phyloP scores from a whole-genome alignment of 2,797 vertebrate genomes.

The Lagocephalus sceleratus region DNA sequence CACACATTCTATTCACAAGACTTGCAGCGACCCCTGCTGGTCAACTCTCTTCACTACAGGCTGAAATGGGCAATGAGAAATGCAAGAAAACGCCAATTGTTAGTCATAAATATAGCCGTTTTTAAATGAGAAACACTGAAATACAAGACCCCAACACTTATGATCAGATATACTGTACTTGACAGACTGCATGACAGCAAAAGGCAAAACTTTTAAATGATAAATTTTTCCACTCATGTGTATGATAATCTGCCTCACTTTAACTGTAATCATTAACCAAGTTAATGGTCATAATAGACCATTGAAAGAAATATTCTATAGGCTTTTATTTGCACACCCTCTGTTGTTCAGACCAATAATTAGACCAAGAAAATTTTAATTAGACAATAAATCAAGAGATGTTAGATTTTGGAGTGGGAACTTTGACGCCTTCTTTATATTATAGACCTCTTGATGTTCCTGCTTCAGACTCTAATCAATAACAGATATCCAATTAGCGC shows the following conservation, averaged over 20 bases:
- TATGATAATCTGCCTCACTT: not conserved
- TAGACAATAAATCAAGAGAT: not conserved
- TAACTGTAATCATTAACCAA: not conserved
- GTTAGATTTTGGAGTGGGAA: not conserved
- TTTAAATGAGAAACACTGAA: too few species aligned
- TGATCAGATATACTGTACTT: not conserved
- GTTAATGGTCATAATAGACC: not conserved
- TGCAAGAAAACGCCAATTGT: not conserved
- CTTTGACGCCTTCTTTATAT: not conserved
- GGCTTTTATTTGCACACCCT: not conserved
- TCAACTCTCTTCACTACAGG: conserved; percentile 39
- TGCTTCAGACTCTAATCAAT: not conserved
- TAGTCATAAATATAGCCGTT: too few species aligned
- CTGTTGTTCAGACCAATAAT: not conserved
- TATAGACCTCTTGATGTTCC: not conserved
- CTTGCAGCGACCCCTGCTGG: conserved; percentile 73
- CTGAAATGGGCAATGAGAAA: not conserved
- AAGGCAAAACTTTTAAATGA: conserved; percentile 2
- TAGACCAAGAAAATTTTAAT: not conserved
- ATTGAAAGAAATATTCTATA: not conserved
- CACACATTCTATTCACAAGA: conserved; percentile 39
- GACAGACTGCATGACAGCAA: conserved; percentile 17
- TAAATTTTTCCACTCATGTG: not conserved
- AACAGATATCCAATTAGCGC: not conserved
- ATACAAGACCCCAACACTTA: too few species aligned